Percentiles rank a stretch among this genome's conserved stretches.
phyloP scores from a whole-genome alignment of 2,113 vertebrate genomes.

The Trogon surrucura region DNA sequence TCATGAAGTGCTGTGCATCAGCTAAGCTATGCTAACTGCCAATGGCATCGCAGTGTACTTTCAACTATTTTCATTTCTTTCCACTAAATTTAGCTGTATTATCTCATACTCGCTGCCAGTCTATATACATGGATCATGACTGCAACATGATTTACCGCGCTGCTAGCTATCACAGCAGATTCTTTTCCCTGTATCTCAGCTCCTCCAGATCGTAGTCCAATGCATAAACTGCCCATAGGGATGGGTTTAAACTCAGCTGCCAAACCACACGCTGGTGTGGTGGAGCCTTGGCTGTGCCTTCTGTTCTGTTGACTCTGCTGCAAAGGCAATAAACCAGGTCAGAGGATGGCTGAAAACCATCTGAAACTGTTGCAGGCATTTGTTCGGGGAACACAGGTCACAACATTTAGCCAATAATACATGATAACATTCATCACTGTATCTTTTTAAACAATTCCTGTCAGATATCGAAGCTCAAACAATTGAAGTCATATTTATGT shows the following conservation, averaged over 20 bases:
- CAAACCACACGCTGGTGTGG: neutral
- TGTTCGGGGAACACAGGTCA: neutral
- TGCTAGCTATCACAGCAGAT: neutral
- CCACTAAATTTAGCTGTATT: conserved; percentile 19
- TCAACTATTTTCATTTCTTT: conserved; percentile 6
- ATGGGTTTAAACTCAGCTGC: neutral
- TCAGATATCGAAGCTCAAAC: neutral
- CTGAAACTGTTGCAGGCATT: neutral
- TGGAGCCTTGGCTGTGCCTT: neutral
- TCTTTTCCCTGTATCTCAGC: neutral
- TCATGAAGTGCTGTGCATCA: neutral
- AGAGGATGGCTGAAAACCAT: neutral
- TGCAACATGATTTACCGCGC: neutral
- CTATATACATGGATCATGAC: neutral
- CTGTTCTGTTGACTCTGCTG: neutral
- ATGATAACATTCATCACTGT: neutral
- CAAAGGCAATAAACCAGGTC: neutral
- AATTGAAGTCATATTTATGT: neutral
- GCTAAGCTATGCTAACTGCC: neutral
- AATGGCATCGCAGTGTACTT: neutral
- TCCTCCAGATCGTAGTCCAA: neutral
- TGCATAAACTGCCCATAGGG: neutral
- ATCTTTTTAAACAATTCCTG: neutral
- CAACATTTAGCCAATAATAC: neutral
- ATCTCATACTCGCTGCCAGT: neutral